Evolutionary conservation across 1,140 invertebrate species (phyloP), one percentile per base, ranked within the genome.

Genomic region (Triops cancriformis): DNA sequence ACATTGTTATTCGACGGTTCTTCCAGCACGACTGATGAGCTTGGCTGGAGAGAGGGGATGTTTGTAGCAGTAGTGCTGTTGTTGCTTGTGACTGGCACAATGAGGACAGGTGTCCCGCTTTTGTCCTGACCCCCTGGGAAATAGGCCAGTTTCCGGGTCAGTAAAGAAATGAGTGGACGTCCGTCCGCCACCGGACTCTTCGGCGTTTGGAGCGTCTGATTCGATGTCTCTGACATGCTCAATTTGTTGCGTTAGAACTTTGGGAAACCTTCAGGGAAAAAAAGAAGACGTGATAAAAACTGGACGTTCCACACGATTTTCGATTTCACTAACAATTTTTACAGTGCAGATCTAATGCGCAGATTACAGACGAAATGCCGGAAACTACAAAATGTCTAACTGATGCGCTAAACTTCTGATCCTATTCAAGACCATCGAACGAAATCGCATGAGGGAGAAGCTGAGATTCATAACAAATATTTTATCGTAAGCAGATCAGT

Each of bases 101-200:
- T 83, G 76, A 91, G 84, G 79, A 91, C 84, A 72, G 90, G 88
- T 72, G 88, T 86, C 51, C 88, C 88, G 79, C 89, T 87, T 51
- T 87, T 87, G 84, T 91, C 90, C 79, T 88, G 85, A 77, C 90
- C 88, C 75, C 90, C 90, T 73, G 90, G 89, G 23, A 87, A 79
- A 51, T 82, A 80, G 5, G 85, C 85, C 43, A 83, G 80, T 77
- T 82, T 80, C 26, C 77, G 77, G 26, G 43, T 73, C 77, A 78
- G 41, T 28, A 64, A 64, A 9, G 51, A 64, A 64, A 64, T 64
- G n/a, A 64, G 18, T 64, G 51, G 51, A 64, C 51, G 51, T 64
- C 51, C 51, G 23, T 64, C 51, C n/a, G 51, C 51, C 51, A 64
- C 7, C 18, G 51, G 51, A 64, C 51, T 64, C 5, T 18, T 64